Evolutionary conservation across 2,113 vertebrate genomes (phyloP).

Genomic region (Saccopteryx bilineata): DNA sequence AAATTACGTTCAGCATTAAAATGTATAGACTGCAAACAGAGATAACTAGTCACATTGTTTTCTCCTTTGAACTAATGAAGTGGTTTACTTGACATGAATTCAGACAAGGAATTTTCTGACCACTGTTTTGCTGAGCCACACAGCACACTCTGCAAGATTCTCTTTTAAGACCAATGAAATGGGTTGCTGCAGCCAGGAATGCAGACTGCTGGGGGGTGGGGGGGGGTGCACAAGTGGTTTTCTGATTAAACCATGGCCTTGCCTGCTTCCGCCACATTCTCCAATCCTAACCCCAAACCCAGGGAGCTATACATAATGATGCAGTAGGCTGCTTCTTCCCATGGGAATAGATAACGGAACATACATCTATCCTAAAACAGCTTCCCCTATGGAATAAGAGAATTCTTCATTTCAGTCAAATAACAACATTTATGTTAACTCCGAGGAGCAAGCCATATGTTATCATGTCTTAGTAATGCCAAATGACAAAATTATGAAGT

Average conservation of each 20-base stretch:
- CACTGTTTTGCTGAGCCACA: neutral
- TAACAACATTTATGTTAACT: slow-evolving; percentile 71
- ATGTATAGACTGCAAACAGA: slow-evolving; percentile 23
- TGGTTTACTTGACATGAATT: slow-evolving; percentile 23
- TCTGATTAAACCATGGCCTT: slow-evolving; percentile 66
- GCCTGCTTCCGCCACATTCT: slow-evolving; percentile 55
- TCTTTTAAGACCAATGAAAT: slow-evolving; percentile 50
- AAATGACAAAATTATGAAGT: slow-evolving; percentile 76
- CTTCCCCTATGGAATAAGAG: slow-evolving; percentile 29
- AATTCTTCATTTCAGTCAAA: slow-evolving; percentile 73
- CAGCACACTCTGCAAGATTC: neutral
- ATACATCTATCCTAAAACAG: neutral
- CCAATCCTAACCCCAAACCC: slow-evolving; percentile 46
- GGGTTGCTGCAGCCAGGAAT: slow-evolving; percentile 5
- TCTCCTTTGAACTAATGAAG: slow-evolving; percentile 21
- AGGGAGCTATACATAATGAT: neutral
- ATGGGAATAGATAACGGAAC: slow-evolving; percentile 59
- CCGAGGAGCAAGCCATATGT: slow-evolving; percentile 72
- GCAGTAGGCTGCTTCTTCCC: slow-evolving; percentile 3
- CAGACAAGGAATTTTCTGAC: slow-evolving; percentile 24
- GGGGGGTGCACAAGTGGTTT: neutral
- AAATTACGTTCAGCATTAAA: slow-evolving; percentile 34
- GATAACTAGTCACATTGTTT: neutral
- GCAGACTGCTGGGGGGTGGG: neutral
- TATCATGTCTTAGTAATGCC: slow-evolving; percentile 66